phyloP scores from a whole-genome alignment of 2,797 vertebrate genomes.

The Hybognathus amarus region DNA sequence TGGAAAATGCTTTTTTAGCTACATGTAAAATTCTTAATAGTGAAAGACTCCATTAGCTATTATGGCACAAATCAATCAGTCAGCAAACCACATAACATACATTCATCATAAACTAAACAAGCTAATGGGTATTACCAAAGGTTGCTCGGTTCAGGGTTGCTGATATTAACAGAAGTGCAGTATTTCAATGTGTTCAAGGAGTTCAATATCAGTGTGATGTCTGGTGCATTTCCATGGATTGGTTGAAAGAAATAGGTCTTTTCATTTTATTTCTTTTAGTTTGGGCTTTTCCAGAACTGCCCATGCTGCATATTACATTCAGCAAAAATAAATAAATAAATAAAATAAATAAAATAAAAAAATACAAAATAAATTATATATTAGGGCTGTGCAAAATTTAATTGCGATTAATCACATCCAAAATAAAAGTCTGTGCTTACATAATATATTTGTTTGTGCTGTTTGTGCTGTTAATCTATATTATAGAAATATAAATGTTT shows the following conservation, averaged over 20 bases:
- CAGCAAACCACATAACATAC: not conserved
- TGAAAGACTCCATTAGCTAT: slow-evolving; percentile 20
- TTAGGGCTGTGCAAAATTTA: no score
- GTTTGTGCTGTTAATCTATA: no score
- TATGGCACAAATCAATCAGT: slow-evolving; percentile 25
- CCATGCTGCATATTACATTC: not conserved
- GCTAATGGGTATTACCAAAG: not conserved
- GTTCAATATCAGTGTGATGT: not conserved
- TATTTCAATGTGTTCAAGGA: no score
- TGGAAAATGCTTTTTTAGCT: slow-evolving; percentile 36
- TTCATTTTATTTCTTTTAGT: not conserved
- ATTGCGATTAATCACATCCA: no score
- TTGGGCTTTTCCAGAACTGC: not conserved
- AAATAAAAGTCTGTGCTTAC: no score
- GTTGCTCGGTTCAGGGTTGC: not conserved
- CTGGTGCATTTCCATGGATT: not conserved
- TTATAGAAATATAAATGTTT: no score
- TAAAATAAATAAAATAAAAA: no score
- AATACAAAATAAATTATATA: no score
- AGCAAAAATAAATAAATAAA: no score
- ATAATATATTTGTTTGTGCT: no score
- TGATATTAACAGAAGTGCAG: not conserved
- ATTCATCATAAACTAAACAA: slow-evolving; percentile 18
- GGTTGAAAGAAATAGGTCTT: not conserved
- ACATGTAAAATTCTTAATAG: slow-evolving; percentile 26